A percentile compares a stretch with the other conserved stretches of the same genome.
Evolutionary conservation across 1,140 invertebrate species (phyloP).

Genomic region (Anadara kagoshimensis): DNA sequence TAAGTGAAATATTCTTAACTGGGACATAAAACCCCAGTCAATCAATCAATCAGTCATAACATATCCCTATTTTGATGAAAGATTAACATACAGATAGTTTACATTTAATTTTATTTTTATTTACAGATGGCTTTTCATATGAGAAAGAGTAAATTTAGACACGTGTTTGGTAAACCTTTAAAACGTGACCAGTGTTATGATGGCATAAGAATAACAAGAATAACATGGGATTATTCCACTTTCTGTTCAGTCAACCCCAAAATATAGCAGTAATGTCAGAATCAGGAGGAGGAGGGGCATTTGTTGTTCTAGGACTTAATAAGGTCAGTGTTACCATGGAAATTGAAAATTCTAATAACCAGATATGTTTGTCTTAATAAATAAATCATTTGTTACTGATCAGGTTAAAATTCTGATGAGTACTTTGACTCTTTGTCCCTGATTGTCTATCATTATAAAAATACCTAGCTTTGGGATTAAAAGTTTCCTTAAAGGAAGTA

Average conservation of each 20-base stretch:
- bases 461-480: too few species aligned
- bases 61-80: too few species aligned
- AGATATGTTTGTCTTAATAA: neutral
- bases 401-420: too few species aligned
- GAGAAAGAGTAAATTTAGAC: slow-evolving; percentile 92
- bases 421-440: too few species aligned
- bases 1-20: too few species aligned
- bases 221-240: slow-evolving; percentile 95
- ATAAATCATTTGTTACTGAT: neutral
- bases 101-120: slow-evolving; percentile 18
- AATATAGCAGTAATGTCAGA: slow-evolving; percentile 98
- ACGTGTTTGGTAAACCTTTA: slow-evolving; percentile 96
- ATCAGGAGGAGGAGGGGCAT: slow-evolving; percentile 98
- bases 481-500: too few species aligned
- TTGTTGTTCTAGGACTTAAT: slow-evolving; percentile 96
- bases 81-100: neutral
- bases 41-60: too few species aligned
- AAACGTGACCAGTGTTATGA: slow-evolving; percentile 99
- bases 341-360: neutral
- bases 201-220: slow-evolving; percentile 98
- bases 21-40: too few species aligned
- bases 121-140: slow-evolving; percentile 61
- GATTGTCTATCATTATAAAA: too few species aligned
- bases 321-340: slow-evolving; percentile 82
- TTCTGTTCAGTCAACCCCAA: slow-evolving; percentile 99